phyloP scores from a whole-genome alignment of 2,888 invertebrate species.

The Athrips mouffetella region DNA sequence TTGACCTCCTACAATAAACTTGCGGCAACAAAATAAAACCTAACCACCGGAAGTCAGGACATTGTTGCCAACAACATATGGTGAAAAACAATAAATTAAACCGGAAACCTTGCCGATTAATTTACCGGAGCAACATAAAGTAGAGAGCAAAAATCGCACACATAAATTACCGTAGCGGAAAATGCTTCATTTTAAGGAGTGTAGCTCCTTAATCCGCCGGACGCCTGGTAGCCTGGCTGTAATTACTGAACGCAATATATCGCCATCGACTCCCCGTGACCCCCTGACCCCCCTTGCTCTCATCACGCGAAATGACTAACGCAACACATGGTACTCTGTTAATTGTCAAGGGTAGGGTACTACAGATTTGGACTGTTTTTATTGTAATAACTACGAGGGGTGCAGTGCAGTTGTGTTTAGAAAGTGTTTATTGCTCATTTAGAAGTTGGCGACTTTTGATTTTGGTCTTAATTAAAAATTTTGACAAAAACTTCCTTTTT shows the following conservation, averaged over 20 bases:
- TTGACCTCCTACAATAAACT: background rate
- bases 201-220: slow-evolving; percentile 62
- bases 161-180: slow-evolving; percentile 51
- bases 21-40: background rate
- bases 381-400: slow-evolving; percentile 44
- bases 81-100: slow-evolving; percentile 15
- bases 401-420: slow-evolving; percentile 15
- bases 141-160: slow-evolving; percentile 42
- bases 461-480: slow-evolving; percentile 3
- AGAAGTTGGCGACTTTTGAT: slow-evolving; percentile 5
- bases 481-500: no score
- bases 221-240: slow-evolving; percentile 59
- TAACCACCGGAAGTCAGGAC: slow-evolving; percentile 6
- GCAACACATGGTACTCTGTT: slow-evolving; percentile 71
- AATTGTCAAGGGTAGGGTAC: slow-evolving; percentile 54
- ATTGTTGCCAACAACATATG: slow-evolving; percentile 10
- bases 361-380: slow-evolving; percentile 57
- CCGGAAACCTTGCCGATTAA: slow-evolving; percentile 27
- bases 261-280: slow-evolving; percentile 45
- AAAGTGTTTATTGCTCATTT: slow-evolving; percentile 18
- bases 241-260: slow-evolving; percentile 69
- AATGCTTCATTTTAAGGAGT: slow-evolving; percentile 66
- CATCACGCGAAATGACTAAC: slow-evolving; percentile 52
- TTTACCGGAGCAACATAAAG: slow-evolving; percentile 39
- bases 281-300: slow-evolving; percentile 38